Conservation (phyloP, 2,113 vertebrate species). For the Hydrolagus affinis region DNA sequence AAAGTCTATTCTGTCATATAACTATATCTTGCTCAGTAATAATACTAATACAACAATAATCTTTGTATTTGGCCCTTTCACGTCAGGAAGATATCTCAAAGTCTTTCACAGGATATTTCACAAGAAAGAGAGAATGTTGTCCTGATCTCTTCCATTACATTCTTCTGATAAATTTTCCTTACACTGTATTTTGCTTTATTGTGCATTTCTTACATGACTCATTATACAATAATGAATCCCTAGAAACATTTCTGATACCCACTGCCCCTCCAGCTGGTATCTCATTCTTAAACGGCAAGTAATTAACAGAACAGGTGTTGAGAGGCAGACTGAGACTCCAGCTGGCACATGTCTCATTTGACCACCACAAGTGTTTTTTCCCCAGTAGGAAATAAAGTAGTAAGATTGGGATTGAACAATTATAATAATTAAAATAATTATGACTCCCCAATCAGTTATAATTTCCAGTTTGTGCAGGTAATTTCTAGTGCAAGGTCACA, state of each 20-base stretch:
- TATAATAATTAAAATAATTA: background rate
- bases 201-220: background rate
- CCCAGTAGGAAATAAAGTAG: background rate
- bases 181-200: background rate
- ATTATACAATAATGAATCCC: background rate
- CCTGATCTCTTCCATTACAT: background rate
- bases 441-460: background rate
- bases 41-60: too few relatives aligned
- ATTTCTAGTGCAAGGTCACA: background rate
- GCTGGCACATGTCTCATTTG: background rate
- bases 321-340: slow-evolving; percentile 12
- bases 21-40: too few relatives aligned
- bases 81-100: too few relatives aligned
- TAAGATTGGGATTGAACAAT: background rate
- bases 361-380: background rate
- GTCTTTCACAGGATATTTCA: too few relatives aligned
- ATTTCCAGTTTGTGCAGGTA: background rate
- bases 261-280: background rate
- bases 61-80: too few relatives aligned
- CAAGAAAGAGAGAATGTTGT: background rate
- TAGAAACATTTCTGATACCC: background rate
- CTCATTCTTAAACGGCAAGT: slow-evolving; percentile 31
- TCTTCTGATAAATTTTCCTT: background rate
- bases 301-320: slow-evolving; percentile 35
- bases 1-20: too few relatives aligned